These are phyloP conservation scores for Onchidella celtica DNA, from an alignment of 2,888 invertebrate species.

Conservation along the genomic window DNA sequence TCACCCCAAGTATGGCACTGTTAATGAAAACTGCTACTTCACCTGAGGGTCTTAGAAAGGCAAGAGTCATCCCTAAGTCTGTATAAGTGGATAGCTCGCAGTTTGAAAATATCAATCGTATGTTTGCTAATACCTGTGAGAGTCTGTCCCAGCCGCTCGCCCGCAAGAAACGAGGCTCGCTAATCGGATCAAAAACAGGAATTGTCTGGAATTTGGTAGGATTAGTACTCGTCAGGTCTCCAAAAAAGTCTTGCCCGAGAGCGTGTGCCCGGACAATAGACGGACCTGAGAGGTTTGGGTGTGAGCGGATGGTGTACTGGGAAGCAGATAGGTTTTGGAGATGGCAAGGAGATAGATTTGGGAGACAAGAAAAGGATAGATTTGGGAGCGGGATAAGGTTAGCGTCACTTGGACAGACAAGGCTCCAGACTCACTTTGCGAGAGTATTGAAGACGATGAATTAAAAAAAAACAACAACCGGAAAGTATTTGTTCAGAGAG, in stretches of 20 bases:
- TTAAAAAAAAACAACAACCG: not conserved
- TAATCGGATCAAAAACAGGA: conserved; percentile 49
- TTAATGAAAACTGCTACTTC: too few species aligned
- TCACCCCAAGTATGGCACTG: too few species aligned
- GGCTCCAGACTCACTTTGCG: not conserved
- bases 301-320: not conserved
- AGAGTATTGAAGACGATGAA: not conserved
- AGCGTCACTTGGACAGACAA: not conserved
- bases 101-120: not conserved
- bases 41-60: not conserved
- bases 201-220: conserved; percentile 36
- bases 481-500: too few species aligned
- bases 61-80: not conserved
- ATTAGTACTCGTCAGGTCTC: conserved; percentile 30
- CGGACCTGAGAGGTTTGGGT: conserved; percentile 5
- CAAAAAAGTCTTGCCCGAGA: conserved; percentile 28
- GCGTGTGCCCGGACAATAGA: conserved; percentile 26
- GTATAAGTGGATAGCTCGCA: conserved; percentile 15
- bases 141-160: conserved; percentile 32
- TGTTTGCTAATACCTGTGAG: conserved; percentile 8
- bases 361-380: not conserved
- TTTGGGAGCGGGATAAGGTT: not conserved
- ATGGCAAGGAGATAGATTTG: not conserved
- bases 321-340: not conserved
- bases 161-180: not conserved